Conservation (phyloP, 2,113 vertebrate species). For the Tor tambroides region DNA sequence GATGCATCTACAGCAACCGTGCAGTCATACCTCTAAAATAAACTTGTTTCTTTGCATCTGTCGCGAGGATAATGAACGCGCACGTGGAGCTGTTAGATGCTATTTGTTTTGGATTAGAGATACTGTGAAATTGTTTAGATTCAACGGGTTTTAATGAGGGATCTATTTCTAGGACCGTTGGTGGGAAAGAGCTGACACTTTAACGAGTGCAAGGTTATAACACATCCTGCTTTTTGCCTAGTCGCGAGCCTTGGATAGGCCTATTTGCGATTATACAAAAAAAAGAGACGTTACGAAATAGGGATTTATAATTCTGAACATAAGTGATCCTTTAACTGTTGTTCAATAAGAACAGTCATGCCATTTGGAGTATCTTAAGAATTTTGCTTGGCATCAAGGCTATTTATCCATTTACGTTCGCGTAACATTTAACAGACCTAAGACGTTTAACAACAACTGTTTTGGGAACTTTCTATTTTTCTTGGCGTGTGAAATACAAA, state of each 20-base stretch:
- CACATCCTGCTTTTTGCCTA: conserved; percentile 38
- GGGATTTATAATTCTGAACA: neutral
- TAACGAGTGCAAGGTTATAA: conserved; percentile 62
- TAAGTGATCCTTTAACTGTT: neutral
- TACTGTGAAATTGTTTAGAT: conserved; percentile 59
- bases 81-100: conserved; percentile 25
- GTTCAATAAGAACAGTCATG: neutral
- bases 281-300: neutral
- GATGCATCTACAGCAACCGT: neutral
- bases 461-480: conserved; percentile 26
- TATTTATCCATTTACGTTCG: neutral
- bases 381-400: neutral
- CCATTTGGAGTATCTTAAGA: neutral
- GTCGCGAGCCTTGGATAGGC: neutral
- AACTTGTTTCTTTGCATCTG: conserved; percentile 12
- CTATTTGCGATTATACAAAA: neutral
- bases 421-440: neutral
- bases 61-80: conserved; percentile 23
- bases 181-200: conserved; percentile 54
- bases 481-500: conserved; percentile 30
- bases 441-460: conserved; percentile 23
- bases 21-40: conserved; percentile 2
- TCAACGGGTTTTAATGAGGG: conserved; percentile 54
- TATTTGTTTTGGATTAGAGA: conserved; percentile 55
- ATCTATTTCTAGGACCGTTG: conserved; percentile 53